Base-by-base conservation (phyloP, 2,113 vertebrate genomes). In the Scartelaos histophorus region DNA sequence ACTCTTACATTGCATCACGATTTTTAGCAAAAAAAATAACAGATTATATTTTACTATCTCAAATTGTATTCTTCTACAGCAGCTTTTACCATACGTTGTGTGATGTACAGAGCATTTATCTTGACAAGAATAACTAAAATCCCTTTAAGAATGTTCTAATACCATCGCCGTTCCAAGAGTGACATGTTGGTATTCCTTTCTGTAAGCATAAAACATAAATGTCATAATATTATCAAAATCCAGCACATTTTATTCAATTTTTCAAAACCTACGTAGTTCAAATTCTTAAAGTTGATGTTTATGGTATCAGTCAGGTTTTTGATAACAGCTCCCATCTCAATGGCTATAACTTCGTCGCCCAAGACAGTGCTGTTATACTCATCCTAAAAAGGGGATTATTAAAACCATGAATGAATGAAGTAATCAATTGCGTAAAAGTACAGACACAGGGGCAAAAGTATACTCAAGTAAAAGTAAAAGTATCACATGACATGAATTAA, bases 91-190 rank as follows among this genome's bases (percentile, higher is more conserved):
- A 35, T 35, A 35, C 35, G 7, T 4, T 38, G 35, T 38, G 35
- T 9, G 38, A 43, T 10, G 38, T 43, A 43, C 7, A 43, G 38
- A 43, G 7, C 38, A 43, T 43, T 43, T 1, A 43, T 43, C 38
- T 43, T 43, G 38, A 43, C 0, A 43, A 43, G 38, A 9, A 43
- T 51, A 51, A 29, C 4, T 29, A 29, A 29, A 29, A 29, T 29
- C 29, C n/a, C 2, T 54, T 13, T 56, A 60, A 25, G 10, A 25
- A 29, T 15, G 57, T 15, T 17, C 1, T 3, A 7, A 9, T 89
- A 93, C 93, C 92, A 54, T 69, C 5, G 69, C 92, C 91, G 17
- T 88, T 22, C 93, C 92, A 94, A 1, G 89, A 92, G 0, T n/a
- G 1, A 74, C 93, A 94, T 38, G 25, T 17, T 16, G 85, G 85